Evolutionary conservation across 1,140 invertebrate species (phyloP), one percentile per base, ranked within the genome.

Genomic region (Cyphomyrmex costatus): DNA sequence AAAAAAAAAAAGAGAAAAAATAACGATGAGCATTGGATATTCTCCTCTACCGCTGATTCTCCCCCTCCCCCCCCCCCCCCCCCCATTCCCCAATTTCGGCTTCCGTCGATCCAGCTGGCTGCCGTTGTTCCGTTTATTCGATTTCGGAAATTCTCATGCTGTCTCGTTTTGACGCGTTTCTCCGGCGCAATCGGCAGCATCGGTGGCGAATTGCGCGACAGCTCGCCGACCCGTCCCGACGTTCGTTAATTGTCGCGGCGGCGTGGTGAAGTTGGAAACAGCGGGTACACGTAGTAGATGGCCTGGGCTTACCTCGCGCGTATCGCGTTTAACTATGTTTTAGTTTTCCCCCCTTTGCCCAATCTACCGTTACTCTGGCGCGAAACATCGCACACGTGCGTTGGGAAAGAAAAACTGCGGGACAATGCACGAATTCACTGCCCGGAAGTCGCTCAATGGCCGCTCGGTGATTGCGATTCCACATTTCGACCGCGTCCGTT

Each of bases 161-260:
- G 51, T 82, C 33, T 58, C 68, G 53, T 83, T 83, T 61, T 74
- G 79, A 74, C 53, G 65, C 46, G 63, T 36, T 66, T 56, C 46
- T n/a, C 24, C 16, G 33, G 24, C 68, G 36, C 79, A 82, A 82
- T 82, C 68, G 36, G 79, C 53, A 5, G 66, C 66, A 82, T 24
- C 61, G 77, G 14, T 46, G 46, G 61, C 53, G 79, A 84, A 65
- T 78, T 56, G 71, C 14, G 71, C n/a, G 71, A 78, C 73, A 87
- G 73, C 49, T n/a, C 42, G 63, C 42, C 56, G 65, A 42, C 46
- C 46, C 46, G 6, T 12, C n/a, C 21, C 7, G 36, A 21, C 85
- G 85, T 73, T 88, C 80, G 53, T 88, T 76, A 76, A 88, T 88
- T 66, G 79, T 76, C 49, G 56, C 46, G 49, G 82, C 53, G 33